Conservation (phyloP, 2,113 vertebrate genomes). For the Myxocyprinus asiaticus region DNA sequence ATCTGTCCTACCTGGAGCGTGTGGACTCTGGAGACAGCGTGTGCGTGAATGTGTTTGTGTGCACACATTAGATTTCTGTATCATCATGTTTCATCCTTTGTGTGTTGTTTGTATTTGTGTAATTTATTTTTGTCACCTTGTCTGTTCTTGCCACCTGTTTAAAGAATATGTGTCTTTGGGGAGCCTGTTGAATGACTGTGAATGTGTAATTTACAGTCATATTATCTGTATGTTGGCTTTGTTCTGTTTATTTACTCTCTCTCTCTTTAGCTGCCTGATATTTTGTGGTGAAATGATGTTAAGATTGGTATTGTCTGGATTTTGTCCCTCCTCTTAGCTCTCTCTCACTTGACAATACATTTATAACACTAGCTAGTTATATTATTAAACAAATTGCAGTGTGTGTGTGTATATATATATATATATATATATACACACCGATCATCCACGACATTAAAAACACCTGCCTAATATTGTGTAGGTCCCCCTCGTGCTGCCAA, state of each 20-base stretch:
- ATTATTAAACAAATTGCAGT: too few relatives aligned
- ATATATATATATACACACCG: too few relatives aligned
- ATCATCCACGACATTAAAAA: too few relatives aligned
- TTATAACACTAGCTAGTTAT: neutral
- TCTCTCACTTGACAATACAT: neutral
- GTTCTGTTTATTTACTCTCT: conserved; percentile 29
- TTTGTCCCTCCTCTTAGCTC: neutral
- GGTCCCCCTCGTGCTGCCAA: too few relatives aligned
- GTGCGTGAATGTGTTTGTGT: conserved; percentile 21
- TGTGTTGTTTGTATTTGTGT: conserved; percentile 44
- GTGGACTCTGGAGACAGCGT: conserved; percentile 15
- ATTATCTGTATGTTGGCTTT: conserved; percentile 25
- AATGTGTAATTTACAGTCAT: conserved; percentile 26
- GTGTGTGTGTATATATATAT: too few relatives aligned
- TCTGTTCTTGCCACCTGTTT: conserved; percentile 42
- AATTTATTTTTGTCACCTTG: conserved; percentile 33
- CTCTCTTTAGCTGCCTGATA: conserved; percentile 1
- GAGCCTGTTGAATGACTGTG: conserved; percentile 37
- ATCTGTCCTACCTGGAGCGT: conserved; percentile 57
- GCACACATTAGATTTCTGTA: conserved; percentile 35
- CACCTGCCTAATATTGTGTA: too few relatives aligned
- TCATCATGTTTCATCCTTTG: conserved; percentile 46
- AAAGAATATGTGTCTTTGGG: conserved; percentile 43
- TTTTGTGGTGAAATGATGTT: conserved; percentile 14
- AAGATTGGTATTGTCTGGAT: neutral